These are phyloP conservation scores for Molossus alvarezi DNA, from an alignment of 2,797 vertebrate genomes.

Conservation along the genomic window DNA sequence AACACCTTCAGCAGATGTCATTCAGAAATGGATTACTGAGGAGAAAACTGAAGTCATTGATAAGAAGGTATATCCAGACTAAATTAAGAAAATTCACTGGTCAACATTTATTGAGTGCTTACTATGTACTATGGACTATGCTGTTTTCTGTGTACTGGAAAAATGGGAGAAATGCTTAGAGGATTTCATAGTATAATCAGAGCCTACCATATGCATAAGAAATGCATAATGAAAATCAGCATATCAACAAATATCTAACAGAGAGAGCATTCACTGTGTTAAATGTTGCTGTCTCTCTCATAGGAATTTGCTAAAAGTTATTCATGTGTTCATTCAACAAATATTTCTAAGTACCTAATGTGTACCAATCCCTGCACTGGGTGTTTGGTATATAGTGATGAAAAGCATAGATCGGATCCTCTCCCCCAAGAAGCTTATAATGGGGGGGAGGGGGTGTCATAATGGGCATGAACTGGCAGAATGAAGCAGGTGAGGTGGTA, in stretches of 20 bases:
- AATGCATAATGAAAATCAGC: not conserved
- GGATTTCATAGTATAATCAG: not conserved
- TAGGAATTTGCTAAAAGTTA: slow-evolving; percentile 45
- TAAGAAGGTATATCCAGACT: slow-evolving; percentile 87
- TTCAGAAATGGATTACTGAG: slow-evolving; percentile 90
- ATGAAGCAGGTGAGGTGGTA: not conserved
- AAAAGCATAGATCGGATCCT: not conserved
- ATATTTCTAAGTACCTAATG: slow-evolving; percentile 21
- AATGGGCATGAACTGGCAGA: not conserved
- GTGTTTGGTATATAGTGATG: not conserved
- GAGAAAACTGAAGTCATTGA: slow-evolving; percentile 83
- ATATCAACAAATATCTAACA: not conserved
- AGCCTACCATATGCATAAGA: not conserved
- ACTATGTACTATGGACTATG: not conserved
- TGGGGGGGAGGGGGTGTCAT: not conserved
- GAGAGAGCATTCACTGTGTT: not conserved
- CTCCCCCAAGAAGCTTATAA: not conserved
- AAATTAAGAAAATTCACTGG: slow-evolving; percentile 12
- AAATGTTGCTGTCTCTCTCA: not conserved
- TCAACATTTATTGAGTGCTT: not conserved
- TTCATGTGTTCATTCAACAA: not conserved
- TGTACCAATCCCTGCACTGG: not conserved
- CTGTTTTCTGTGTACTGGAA: slow-evolving; percentile 32
- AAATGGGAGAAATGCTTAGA: not conserved
- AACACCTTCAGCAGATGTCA: slow-evolving; percentile 89